These are phyloP conservation scores for Aphodius granarius DNA, from an alignment of 2,888 invertebrate genomes.

Conservation along the genomic window DNA sequence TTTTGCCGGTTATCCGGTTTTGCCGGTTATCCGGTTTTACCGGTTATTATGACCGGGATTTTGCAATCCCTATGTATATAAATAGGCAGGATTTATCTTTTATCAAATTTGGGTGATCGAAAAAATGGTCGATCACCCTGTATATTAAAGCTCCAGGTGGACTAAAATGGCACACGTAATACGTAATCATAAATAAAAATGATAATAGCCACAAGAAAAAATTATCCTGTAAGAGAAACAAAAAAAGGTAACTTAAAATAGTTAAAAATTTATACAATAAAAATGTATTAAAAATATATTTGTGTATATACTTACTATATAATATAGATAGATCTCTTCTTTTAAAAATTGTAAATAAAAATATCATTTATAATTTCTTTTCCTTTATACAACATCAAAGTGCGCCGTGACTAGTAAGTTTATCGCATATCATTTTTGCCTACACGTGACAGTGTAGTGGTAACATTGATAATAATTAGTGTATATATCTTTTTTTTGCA, in stretches of 20 bases:
- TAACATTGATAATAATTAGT: conserved; percentile 45
- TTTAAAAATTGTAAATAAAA: conserved; percentile 47
- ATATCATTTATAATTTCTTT: conserved; percentile 36
- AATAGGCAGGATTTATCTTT: no score
- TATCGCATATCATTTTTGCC: conserved; percentile 45
- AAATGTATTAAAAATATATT: conserved; percentile 46
- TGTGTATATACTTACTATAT: no score
- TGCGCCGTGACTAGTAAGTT: conserved; percentile 51
- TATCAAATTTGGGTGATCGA: no score
- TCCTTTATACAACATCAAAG: conserved; percentile 45
- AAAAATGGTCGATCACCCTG: no score
- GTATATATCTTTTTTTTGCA: conserved; percentile 16
- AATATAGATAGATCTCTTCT: conserved; percentile 33
- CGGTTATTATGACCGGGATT: no score
- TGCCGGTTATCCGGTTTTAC: no score
- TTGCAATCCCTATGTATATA: no score
- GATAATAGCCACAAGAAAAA: conserved; percentile 21
- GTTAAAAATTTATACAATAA: conserved; percentile 40
- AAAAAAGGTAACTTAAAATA: conserved; percentile 36
- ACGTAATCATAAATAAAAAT: conserved; percentile 1
- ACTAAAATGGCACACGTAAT: conserved; percentile 34
- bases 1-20: no score
- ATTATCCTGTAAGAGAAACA: conserved; percentile 12
- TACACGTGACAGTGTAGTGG: conserved; percentile 46
- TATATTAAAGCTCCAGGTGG: no score